A percentile compares a stretch with the other conserved stretches of the same genome.
These are phyloP conservation scores for Entosphenus tridentatus DNA, from an alignment of 2,113 vertebrate genomes.

Conservation along the genomic window DNA sequence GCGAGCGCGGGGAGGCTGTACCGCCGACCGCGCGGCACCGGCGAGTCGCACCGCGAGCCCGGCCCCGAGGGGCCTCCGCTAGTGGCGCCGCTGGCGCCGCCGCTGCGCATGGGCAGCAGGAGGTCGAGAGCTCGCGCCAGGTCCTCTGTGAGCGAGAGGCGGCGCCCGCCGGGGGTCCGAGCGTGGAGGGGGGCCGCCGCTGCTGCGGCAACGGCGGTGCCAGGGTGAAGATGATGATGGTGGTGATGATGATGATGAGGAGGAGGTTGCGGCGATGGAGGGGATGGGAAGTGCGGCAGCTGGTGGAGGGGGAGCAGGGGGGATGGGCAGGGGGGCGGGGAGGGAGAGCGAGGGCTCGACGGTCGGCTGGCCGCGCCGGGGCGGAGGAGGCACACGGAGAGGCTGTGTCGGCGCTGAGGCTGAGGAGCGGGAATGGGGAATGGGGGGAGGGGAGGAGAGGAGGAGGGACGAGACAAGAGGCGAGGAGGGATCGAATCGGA, in stretches of 20 bases:
- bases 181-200: too few species aligned
- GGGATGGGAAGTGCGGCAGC: not conserved
- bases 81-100: too few species aligned
- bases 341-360: not conserved
- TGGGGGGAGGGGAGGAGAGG: not conserved
- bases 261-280: not conserved
- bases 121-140: not conserved
- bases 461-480: not conserved
- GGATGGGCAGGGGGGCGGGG: constrained; percentile 3
- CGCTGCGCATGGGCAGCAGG: not conserved
- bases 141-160: not conserved
- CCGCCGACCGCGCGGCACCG: not conserved
- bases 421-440: not conserved
- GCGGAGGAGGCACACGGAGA: constrained; percentile 1
- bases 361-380: not conserved
- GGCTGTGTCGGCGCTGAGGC: constrained; percentile 1
- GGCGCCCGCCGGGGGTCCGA: too few species aligned
- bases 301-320: constrained; percentile 1
- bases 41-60: not conserved
- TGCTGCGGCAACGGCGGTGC: too few species aligned
- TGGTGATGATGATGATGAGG: not conserved
- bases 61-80: not conserved
- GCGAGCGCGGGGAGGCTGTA: constrained; percentile 1
- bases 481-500: not conserved
- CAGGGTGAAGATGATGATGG: too few species aligned